Evolutionary conservation across 2,113 vertebrate species (phyloP), one percentile per base, ranked within the genome.

Genomic region (Periophthalmus modestus): DNA sequence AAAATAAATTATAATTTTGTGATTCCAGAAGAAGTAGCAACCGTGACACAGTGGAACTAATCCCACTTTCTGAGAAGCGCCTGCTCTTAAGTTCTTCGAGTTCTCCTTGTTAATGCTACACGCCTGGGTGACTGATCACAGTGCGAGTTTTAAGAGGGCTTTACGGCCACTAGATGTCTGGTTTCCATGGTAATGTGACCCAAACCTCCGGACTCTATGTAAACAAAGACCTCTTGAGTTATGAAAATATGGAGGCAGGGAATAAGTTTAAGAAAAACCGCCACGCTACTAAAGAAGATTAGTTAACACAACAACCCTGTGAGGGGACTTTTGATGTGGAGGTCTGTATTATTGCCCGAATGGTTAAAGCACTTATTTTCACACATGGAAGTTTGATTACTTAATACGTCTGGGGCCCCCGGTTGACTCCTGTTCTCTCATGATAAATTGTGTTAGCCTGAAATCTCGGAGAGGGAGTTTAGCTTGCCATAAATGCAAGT

Each of bases 401-500:
- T 68, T 46, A 36, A 76, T 47, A 50, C 65, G 19, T 1, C 50
- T 39, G 52, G 48, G 24, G 68, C 19, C 46, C 28, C 46, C 62
- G 62, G 69, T 68, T 66, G 66, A 21, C 65, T 74, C 63, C 77
- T 72, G 65, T 55, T 58, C 23, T 24, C 66, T 43, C 24, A 0
- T 28, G 69, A 78, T 84, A 57, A 83, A 81, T 81, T 68, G 73
- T 36, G 23, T 63, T 16, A 69, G 76, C 72, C 68, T 54, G 1
- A 87, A 84, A 82, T 54, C 57, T 59, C 24, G 63, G 68, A 16
- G 74, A 73, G 77, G 65, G 86, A 85, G 76, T 84, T 77, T 76
- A 71, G 61, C 83, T 15, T 87, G 83, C 85, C 81, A 77, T 81
- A 52, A 67, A 57, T 61, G 66, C 63, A 67, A 81, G 82, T 81